phyloP scores from a whole-genome alignment of 2,113 vertebrate species.

The Phodopus roborovskii region DNA sequence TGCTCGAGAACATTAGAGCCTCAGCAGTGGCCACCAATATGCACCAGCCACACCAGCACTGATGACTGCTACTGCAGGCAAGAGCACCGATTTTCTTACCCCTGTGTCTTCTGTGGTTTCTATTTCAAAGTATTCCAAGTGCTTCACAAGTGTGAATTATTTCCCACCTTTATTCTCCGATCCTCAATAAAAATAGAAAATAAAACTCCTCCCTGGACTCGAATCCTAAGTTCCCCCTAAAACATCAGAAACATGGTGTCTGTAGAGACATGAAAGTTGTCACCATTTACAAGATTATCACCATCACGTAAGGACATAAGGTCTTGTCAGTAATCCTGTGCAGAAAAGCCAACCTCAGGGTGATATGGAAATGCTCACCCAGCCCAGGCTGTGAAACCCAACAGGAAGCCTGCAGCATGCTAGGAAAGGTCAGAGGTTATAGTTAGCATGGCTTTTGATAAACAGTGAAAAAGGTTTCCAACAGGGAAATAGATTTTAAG shows the following conservation, averaged over 20 bases:
- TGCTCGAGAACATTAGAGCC: slow-evolving; percentile 28
- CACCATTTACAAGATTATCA: not conserved
- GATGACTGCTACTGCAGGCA: not conserved
- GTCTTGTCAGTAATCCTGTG: not conserved
- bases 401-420: not conserved
- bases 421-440: not conserved
- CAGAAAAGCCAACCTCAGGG: not conserved
- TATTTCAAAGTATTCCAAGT: slow-evolving; percentile 9
- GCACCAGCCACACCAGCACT: not conserved
- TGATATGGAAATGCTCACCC: not conserved
- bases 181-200: not conserved
- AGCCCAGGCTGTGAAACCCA: not conserved
- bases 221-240: slow-evolving; percentile 22
- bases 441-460: not conserved
- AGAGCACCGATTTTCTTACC: not conserved
- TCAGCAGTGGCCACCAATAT: not conserved
- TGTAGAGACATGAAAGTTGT: not conserved
- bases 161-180: not conserved
- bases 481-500: slow-evolving; percentile 14
- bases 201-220: not conserved
- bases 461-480: not conserved
- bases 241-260: not conserved
- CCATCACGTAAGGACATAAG: not conserved
- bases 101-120: not conserved
- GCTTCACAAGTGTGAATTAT: slow-evolving; percentile 20